Conservation (phyloP, 1,140 invertebrate species). For the Sycophila sp. region DNA sequence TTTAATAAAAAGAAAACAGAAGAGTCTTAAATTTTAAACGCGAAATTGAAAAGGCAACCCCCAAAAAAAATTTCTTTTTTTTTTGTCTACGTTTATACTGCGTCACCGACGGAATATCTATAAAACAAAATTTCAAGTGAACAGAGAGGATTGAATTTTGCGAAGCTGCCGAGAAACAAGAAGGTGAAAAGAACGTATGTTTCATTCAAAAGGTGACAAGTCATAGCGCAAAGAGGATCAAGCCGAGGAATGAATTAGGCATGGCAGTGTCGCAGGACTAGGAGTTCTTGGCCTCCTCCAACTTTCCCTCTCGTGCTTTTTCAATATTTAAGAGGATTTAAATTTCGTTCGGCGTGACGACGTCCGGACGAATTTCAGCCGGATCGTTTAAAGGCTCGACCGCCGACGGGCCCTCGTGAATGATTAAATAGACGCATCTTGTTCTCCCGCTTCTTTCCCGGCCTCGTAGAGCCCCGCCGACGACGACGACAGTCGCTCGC, state of each 20-base stretch:
- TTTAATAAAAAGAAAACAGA: too few relatives aligned
- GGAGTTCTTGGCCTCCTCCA: background rate
- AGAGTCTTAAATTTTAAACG: too few relatives aligned
- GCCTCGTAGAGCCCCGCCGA: background rate
- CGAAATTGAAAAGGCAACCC: too few relatives aligned
- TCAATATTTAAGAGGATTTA: conserved; percentile 66
- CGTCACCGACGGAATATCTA: too few relatives aligned
- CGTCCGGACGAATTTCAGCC: conserved; percentile 62
- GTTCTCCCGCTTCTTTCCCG: conserved; percentile 11
- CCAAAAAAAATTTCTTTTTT: too few relatives aligned
- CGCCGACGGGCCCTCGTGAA: conserved; percentile 59
- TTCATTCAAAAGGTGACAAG: conserved; percentile 38
- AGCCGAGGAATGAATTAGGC: conserved; percentile 34
- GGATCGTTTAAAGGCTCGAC: conserved; percentile 59
- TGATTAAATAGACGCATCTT: conserved; percentile 55
- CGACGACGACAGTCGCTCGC: background rate
- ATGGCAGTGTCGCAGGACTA: conserved; percentile 6
- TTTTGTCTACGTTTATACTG: too few relatives aligned
- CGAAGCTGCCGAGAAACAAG: background rate
- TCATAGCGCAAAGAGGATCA: conserved; percentile 27
- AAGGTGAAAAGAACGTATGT: conserved; percentile 4
- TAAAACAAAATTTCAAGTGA: background rate
- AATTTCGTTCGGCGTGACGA: conserved; percentile 53
- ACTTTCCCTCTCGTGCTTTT: conserved; percentile 41
- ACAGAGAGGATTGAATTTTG: conserved; percentile 31